Conservation (phyloP, 2,888 invertebrate species). For the Nomada flava region DNA sequence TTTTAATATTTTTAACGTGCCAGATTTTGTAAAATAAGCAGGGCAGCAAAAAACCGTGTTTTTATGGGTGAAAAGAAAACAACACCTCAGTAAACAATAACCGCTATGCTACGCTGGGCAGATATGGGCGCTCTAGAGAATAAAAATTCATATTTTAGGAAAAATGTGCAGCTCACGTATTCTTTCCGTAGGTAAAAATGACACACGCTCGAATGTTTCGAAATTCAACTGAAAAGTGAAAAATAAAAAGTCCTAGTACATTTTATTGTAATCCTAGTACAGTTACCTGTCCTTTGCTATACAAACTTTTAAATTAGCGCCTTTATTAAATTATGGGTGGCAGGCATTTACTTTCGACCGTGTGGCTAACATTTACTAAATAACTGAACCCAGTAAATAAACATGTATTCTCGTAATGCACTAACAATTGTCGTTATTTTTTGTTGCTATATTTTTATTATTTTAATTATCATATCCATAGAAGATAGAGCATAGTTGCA, state of each 20-base stretch:
- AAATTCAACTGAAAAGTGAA: neutral
- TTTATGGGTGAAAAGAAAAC: slow-evolving; percentile 2
- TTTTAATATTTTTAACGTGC: neutral
- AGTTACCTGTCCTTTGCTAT: too few species aligned
- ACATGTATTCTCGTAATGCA: too few species aligned
- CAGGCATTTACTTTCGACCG: too few species aligned
- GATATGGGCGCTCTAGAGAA: slow-evolving; percentile 1
- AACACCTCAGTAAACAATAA: slow-evolving; percentile 12
- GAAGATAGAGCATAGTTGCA: too few species aligned
- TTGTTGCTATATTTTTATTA: too few species aligned
- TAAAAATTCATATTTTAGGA: slow-evolving; percentile 9
- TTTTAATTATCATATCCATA: too few species aligned
- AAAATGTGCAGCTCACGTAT: neutral
- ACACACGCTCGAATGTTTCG: neutral
- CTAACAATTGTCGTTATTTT: too few species aligned
- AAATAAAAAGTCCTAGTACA: neutral
- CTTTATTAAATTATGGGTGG: too few species aligned
- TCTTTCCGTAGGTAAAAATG: neutral
- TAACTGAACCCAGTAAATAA: too few species aligned
- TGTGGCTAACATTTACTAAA: too few species aligned
- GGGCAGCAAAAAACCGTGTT: slow-evolving; percentile 10
- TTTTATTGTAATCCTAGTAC: too few species aligned
- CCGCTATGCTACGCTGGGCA: neutral
- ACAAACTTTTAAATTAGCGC: too few species aligned
- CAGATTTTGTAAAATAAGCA: slow-evolving; percentile 5